Evolutionary conservation across 2,888 invertebrate genomes (phyloP), one percentile per base, ranked within the genome.

Genomic region (Nipponacmea schrenckii): DNA sequence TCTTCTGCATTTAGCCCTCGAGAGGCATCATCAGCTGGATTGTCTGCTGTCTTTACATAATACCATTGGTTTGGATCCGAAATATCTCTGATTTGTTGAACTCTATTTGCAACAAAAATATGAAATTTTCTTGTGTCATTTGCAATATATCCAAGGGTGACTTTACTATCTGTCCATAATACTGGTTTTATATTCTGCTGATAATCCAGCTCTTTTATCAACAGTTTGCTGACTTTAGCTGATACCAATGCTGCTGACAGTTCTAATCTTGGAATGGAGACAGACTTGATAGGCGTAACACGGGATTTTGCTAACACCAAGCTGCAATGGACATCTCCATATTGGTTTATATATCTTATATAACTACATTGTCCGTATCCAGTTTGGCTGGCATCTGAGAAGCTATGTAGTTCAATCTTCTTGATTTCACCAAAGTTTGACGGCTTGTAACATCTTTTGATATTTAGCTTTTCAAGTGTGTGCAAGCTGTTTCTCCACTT

Each of bases 1-100:
- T 24, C 56, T 17, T n/a, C 62, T n/a, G 67, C 24, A 10, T 68
- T 50, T 15, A 48, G 20, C 0, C 76, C 74, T 68, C 77, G 64
- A 3, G 76, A 76, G 7, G 72, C 76, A n/a, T 31, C 20, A 20
- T 31, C 64, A 0, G 31, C 64, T 20, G 31, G 26, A 44, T 31
- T 69, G 20, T 62, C 14, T 15, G 64, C 46, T 20, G 27, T 26
- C 27, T 64, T 14, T 48, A 48, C 48, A 48, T 17, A 48, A n/a
- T 48, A 48, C 48, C 48, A 48, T 24, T 27, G 10, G n/a, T 4
- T 5, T 2, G 48, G 48, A 2, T 15, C 15, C 15, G 48, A 48
- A 48, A 17, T 15, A 15, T 48, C n/a, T 3, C 48, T 15, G 15
- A 48, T 48, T 48, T 48, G 48, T n/a, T n/a, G n/a, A n/a, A n/a